phyloP scores from a whole-genome alignment of 2,888 invertebrate species.

The Maniola hyperantus region DNA sequence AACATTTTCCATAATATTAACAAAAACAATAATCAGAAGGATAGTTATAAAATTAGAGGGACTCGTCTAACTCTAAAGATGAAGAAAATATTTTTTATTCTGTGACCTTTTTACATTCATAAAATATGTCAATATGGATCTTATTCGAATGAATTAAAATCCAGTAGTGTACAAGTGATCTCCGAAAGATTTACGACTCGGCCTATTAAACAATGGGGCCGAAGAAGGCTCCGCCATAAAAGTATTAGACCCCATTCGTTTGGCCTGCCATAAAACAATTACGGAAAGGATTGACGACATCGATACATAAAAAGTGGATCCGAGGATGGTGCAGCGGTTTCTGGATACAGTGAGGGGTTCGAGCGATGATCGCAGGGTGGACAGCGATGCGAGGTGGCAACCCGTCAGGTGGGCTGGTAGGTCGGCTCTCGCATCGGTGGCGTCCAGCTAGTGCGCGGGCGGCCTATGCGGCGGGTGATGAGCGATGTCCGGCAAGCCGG shows the following conservation, averaged over 20 bases:
- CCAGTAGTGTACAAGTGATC: constrained; percentile 54
- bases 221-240: constrained; percentile 79
- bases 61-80: constrained; percentile 52
- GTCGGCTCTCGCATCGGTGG: constrained; percentile 42
- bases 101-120: constrained; percentile 70
- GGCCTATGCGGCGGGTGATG: constrained; percentile 85
- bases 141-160: constrained; percentile 54
- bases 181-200: constrained; percentile 62
- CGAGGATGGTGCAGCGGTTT: constrained; percentile 70
- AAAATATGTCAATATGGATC: constrained; percentile 67
- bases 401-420: constrained; percentile 39
- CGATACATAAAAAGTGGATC: constrained; percentile 56
- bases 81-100: constrained; percentile 63
- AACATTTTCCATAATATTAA: constrained; percentile 34
- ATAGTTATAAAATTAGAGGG: constrained; percentile 49
- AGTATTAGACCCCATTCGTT: constrained; percentile 59
- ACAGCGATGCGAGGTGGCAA: constrained; percentile 71
- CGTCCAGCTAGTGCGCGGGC: constrained; percentile 73
- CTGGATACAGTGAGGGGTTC: constrained; percentile 56
- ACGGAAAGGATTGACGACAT: constrained; percentile 62
- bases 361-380: constrained; percentile 70
- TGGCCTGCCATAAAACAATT: constrained; percentile 67
- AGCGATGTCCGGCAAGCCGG: constrained; percentile 91
- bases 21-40: constrained; percentile 28
- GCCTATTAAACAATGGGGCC: constrained; percentile 74